Percentiles rank a stretch among this genome's conserved stretches.
Conservation (phyloP, 2,113 vertebrate species). For the Gymnorhina tibicen region DNA sequence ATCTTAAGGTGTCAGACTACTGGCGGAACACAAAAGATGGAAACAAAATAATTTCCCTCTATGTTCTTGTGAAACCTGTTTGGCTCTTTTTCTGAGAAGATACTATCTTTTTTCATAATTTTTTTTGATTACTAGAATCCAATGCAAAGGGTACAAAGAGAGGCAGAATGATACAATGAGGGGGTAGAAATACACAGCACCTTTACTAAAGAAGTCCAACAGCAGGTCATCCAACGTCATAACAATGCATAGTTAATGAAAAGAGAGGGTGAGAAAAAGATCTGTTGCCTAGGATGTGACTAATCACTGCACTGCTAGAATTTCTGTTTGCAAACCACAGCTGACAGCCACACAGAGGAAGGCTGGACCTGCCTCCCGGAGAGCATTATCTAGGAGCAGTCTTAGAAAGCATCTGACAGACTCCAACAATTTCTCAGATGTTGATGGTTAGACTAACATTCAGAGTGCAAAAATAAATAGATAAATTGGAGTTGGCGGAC, state of each 20-base stretch:
- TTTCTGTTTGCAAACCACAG: neutral
- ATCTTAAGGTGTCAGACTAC: neutral
- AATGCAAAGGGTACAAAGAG: neutral
- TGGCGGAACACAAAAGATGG: neutral
- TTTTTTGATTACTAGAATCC: neutral
- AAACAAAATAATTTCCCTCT: neutral
- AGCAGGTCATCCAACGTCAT: neutral
- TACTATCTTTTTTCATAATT: neutral
- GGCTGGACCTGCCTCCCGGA: neutral
- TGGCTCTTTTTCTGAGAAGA: neutral
- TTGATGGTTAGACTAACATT: neutral
- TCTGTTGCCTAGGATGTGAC: neutral
- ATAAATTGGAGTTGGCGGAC: neutral
- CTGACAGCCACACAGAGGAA: neutral
- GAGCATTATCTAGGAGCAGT: neutral
- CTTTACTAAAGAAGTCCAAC: neutral
- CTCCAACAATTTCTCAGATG: neutral
- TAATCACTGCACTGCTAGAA: neutral
- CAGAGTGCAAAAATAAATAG: neutral
- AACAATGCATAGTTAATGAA: neutral
- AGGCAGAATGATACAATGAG: neutral
- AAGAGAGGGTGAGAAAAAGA: neutral
- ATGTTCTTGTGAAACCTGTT: neutral
- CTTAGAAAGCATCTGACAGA: neutral
- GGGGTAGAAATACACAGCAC: neutral